Conservation (phyloP, 2,113 vertebrate genomes). For the Mormyrus iriodes region DNA sequence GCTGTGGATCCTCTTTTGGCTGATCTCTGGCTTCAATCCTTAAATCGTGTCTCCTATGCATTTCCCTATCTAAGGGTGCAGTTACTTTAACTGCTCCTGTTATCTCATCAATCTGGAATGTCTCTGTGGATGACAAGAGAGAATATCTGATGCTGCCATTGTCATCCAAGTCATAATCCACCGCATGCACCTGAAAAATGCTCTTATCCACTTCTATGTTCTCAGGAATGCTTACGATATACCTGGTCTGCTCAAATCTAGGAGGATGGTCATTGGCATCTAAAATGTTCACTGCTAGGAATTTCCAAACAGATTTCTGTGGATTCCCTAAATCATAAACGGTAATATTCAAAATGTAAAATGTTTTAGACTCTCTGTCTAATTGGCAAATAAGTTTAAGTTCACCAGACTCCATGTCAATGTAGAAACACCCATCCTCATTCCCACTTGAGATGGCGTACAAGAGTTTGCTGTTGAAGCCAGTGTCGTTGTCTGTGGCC, state of each 20-base stretch:
- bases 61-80: conserved; percentile 76
- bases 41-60: conserved; percentile 65
- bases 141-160: conserved; percentile 72
- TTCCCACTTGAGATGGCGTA: conserved; percentile 85
- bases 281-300: conserved; percentile 78
- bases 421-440: conserved; percentile 80
- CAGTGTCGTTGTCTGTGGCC: conserved; percentile 74
- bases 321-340: conserved; percentile 83
- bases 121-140: conserved; percentile 70
- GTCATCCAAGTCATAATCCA: conserved; percentile 70
- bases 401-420: conserved; percentile 77
- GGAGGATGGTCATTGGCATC: conserved; percentile 88
- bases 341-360: conserved; percentile 87
- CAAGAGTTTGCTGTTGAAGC: conserved; percentile 79
- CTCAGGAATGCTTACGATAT: conserved; percentile 72
- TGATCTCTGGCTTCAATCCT: conserved; percentile 81
- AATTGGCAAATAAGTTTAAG: conserved; percentile 71
- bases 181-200: conserved; percentile 67
- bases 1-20: conserved; percentile 61
- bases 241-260: conserved; percentile 72
- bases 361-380: conserved; percentile 79
- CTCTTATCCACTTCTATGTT: conserved; percentile 66
- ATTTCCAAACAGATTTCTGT: conserved; percentile 82
- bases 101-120: conserved; percentile 73
- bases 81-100: conserved; percentile 77